Conservation (phyloP, 2,113 vertebrate species). For the Odontesthes bonariensis region DNA sequence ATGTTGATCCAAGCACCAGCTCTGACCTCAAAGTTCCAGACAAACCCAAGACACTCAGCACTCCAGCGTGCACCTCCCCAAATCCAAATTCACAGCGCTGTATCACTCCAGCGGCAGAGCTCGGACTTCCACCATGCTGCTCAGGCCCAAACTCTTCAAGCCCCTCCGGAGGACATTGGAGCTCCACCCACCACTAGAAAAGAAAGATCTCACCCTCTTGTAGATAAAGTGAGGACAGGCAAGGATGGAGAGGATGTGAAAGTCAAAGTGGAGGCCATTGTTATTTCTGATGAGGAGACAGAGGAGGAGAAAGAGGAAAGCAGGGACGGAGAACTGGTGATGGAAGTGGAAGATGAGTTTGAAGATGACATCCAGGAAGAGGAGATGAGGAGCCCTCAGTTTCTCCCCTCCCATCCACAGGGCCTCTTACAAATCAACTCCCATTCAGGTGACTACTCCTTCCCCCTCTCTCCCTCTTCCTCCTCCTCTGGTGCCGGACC, state of each 20-base stretch:
- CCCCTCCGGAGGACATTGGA: conserved; percentile 1
- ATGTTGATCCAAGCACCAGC: conserved; percentile 50
- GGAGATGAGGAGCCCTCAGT: conserved; percentile 72
- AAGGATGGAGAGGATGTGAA: conserved; percentile 58
- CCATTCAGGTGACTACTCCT: conserved; percentile 73
- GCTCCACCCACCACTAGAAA: conserved; percentile 5
- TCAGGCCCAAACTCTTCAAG: conserved; percentile 10
- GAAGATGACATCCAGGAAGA: conserved; percentile 78
- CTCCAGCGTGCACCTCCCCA: conserved; percentile 33
- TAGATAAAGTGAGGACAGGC: conserved; percentile 17
- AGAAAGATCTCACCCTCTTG: conserved; percentile 7
- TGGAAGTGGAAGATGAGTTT: conserved; percentile 70
- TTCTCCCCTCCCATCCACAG: conserved; percentile 78
- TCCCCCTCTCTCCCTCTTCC: conserved; percentile 78
- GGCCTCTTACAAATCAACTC: conserved; percentile 72
- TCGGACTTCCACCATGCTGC: conserved; percentile 8
- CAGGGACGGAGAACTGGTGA: conserved; percentile 70
- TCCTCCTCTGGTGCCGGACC: conserved; percentile 72
- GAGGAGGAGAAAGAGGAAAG: conserved; percentile 70
- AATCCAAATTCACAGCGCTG: conserved; percentile 58
- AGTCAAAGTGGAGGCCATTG: conserved; percentile 92
- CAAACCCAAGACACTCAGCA: conserved; percentile 3
- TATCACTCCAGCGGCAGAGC: conserved; percentile 52
- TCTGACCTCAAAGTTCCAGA: conserved; percentile 33
- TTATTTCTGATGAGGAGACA: conserved; percentile 92